These are phyloP conservation scores for Hormiphora californensis DNA, from an alignment of 37 sponge, comb jelly and placozoan species.

Conservation along the genomic window DNA sequence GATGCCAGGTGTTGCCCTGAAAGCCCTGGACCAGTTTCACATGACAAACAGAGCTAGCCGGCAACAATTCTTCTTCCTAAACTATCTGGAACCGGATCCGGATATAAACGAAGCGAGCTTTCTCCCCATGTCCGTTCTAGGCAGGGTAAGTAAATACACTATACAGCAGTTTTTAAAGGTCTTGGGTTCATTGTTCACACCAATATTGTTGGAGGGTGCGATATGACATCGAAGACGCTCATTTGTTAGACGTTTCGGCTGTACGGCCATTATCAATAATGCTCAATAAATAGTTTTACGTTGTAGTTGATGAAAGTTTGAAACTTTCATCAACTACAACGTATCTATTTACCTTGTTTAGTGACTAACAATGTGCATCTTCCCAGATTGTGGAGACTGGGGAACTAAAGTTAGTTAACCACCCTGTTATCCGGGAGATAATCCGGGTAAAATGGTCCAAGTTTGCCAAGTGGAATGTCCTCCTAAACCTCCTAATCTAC, in stretches of 20 bases:
- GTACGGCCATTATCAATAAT: no score
- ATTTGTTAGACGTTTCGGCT: no score
- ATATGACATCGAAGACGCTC: no score
- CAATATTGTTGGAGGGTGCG: no score
- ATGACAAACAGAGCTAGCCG: background rate
- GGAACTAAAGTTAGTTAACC: background rate
- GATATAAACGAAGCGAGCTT: background rate
- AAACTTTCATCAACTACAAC: no score
- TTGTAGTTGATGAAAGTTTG: no score
- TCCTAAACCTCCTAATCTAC: constrained; percentile 6
- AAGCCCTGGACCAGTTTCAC: constrained; percentile 7
- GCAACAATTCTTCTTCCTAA: constrained; percentile 20
- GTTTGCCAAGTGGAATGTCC: background rate
- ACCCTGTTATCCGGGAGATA: background rate
- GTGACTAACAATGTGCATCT: no score
- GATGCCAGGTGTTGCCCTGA: background rate
- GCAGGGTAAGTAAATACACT: background rate
- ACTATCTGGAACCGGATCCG: background rate
- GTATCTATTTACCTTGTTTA: no score
- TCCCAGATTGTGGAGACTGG: background rate
- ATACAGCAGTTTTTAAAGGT: no score
- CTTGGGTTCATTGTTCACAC: no score
- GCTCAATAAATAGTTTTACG: no score
- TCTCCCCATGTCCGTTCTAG: constrained; percentile 16
- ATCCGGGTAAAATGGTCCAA: background rate